These are phyloP conservation scores for Acrossocheilus fasciatus DNA, from an alignment of 2,797 vertebrate species.

Conservation along the genomic window DNA sequence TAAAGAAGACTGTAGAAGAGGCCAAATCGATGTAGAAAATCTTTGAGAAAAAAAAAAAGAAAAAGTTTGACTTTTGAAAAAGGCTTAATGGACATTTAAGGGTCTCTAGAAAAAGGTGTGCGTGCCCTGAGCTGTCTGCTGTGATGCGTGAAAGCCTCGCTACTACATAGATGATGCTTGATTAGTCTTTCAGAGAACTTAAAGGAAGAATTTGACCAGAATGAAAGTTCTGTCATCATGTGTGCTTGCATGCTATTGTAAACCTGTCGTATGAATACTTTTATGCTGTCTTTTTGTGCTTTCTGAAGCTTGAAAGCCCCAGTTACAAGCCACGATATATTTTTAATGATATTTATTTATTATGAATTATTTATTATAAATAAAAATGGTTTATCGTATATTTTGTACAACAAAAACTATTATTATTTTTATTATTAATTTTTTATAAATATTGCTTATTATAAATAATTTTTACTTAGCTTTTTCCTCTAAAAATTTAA, in stretches of 20 bases:
- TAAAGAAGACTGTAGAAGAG: not conserved
- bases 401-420: too few relatives aligned
- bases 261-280: not conserved
- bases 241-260: not conserved
- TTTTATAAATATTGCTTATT: not conserved
- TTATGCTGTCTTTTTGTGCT: not conserved
- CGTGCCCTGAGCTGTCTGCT: not conserved
- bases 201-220: not conserved
- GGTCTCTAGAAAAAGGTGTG: not conserved
- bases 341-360: not conserved
- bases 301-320: not conserved
- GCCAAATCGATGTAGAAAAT: constrained; percentile 8
- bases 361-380: not conserved
- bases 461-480: not conserved
- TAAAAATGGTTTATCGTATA: not conserved
- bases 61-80: not conserved
- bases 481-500: not conserved
- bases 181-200: not conserved
- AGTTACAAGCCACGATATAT: not conserved
- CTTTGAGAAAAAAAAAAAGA: not conserved
- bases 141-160: not conserved
- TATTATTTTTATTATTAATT: too few relatives aligned
- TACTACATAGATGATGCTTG: not conserved
- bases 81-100: constrained; percentile 28
- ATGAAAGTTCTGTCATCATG: not conserved